Percentiles rank a stretch among this genome's conserved stretches.
phyloP scores from a whole-genome alignment of 2,888 invertebrate species.

The Caradrina clavipalpis region DNA sequence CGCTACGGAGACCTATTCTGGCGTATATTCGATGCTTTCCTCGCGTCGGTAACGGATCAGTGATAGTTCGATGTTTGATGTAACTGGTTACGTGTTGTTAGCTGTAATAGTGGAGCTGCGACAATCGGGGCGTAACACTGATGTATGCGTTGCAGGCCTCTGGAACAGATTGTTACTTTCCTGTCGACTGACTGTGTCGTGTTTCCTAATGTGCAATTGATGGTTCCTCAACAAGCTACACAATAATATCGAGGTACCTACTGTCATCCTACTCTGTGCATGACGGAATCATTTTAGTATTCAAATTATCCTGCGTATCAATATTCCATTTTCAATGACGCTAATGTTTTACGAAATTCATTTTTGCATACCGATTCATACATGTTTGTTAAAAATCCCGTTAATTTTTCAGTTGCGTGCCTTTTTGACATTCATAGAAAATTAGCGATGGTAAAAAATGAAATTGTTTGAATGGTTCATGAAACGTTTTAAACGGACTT shows the following conservation, averaged over 20 bases:
- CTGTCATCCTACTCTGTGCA: background rate
- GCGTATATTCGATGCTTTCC: conserved; percentile 60
- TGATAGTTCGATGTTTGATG: conserved; percentile 43
- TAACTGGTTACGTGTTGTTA: conserved; percentile 58
- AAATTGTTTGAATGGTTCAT: conserved; percentile 31
- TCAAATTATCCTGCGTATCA: background rate
- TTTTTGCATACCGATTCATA: background rate
- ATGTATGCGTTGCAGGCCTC: conserved; percentile 44
- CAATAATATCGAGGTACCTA: background rate
- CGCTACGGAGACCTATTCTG: conserved; percentile 58
- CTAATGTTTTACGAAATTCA: background rate
- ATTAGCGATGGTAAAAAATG: conserved; percentile 18
- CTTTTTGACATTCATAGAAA: conserved; percentile 40
- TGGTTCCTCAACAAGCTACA: conserved; percentile 9
- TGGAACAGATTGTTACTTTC: conserved; percentile 45
- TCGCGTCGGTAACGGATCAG: conserved; percentile 43
- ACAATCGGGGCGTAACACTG: conserved; percentile 59
- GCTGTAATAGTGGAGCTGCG: conserved; percentile 39
- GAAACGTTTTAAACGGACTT: conserved; percentile 41
- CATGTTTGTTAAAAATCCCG: background rate
- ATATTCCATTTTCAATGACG: background rate
- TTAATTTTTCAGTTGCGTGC: conserved; percentile 39
- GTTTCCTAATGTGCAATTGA: conserved; percentile 19
- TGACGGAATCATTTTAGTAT: too few relatives aligned
- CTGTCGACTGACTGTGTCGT: conserved; percentile 34